These are phyloP conservation scores for Alca torda DNA, from an alignment of 2,797 vertebrate species.

Conservation along the genomic window DNA sequence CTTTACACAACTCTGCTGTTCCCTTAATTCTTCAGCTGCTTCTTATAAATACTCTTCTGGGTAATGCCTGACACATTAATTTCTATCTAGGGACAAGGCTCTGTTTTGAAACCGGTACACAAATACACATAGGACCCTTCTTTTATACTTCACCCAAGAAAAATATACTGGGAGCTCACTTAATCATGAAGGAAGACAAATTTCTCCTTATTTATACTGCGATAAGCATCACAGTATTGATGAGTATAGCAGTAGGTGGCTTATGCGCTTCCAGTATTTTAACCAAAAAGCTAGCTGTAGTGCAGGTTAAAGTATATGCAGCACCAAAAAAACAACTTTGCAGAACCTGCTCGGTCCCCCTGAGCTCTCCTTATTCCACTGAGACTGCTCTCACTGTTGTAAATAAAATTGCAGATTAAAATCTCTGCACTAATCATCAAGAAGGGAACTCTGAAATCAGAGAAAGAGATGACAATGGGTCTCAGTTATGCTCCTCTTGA, in stretches of 20 bases:
- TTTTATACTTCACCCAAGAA: neutral
- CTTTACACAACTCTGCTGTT: neutral
- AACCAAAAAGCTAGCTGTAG: neutral
- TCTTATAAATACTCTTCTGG: constrained; percentile 11
- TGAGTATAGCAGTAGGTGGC: neutral
- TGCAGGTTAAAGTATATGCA: neutral
- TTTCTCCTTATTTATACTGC: neutral
- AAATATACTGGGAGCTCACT: neutral
- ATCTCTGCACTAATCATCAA: neutral
- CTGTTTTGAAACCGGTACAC: neutral
- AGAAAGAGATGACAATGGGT: neutral
- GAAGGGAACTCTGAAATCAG: neutral
- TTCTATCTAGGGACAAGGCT: neutral
- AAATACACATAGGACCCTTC: neutral
- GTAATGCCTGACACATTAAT: constrained; percentile 15
- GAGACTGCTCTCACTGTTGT: neutral
- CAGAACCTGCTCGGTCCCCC: neutral
- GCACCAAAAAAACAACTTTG: neutral
- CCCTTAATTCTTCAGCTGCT: constrained; percentile 19
- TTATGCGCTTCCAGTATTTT: neutral
- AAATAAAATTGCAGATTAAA: constrained; percentile 15
- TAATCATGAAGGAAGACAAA: neutral
- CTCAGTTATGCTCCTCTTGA: neutral
- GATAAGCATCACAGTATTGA: neutral
- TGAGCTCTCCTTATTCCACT: neutral